phyloP scores from a whole-genome alignment of 2,113 vertebrate species.

The rabbit (Oryctolagus cuniculus) region DNA sequence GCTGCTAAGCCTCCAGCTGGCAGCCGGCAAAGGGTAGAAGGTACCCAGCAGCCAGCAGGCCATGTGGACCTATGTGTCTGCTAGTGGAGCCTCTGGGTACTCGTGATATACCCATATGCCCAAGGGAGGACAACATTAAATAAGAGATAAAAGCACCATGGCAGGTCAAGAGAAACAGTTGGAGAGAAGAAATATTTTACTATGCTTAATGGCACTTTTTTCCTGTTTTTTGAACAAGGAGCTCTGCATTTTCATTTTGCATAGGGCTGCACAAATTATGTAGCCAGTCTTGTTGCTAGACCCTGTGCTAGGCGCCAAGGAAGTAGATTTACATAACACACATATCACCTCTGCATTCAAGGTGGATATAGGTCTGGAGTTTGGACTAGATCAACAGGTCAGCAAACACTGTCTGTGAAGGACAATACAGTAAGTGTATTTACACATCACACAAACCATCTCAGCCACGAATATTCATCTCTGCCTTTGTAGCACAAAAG shows the following conservation, averaged over 20 bases:
- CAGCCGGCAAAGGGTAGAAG: not conserved
- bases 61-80: not conserved
- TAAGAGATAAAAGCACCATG: conserved; percentile 7
- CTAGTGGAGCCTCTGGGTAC: not conserved
- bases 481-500: not conserved
- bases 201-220: not conserved
- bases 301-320: not conserved
- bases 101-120: not conserved
- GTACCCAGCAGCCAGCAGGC: not conserved
- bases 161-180: not conserved
- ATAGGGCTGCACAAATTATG: not conserved
- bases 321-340: not conserved
- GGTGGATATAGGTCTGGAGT: not conserved
- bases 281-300: not conserved
- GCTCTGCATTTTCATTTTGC: conserved; percentile 17
- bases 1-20: not conserved
- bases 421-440: conserved; percentile 32
- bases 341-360: not conserved
- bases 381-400: not conserved
- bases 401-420: not conserved
- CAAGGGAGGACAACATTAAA: not conserved
- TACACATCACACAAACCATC: not conserved
- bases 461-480: not conserved
- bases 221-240: not conserved
- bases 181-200: not conserved